A percentile compares a stretch with the other conserved stretches of the same genome.
Evolutionary conservation across 2,113 vertebrate genomes (phyloP).

Genomic region (Dendropsophus ebraccatus): DNA sequence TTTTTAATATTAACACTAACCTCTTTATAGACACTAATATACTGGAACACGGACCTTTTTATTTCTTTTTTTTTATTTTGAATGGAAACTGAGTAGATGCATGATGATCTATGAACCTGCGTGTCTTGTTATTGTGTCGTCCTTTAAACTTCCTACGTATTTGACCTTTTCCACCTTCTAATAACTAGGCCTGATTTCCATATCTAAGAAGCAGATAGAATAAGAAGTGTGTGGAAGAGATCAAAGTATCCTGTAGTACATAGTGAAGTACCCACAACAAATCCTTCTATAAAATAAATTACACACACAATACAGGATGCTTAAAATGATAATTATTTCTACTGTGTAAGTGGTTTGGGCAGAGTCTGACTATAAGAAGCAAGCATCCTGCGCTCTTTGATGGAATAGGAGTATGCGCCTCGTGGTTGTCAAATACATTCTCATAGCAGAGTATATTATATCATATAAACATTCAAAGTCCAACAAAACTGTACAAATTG

Average conservation of each 20-base stretch:
- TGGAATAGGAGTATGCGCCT: background rate
- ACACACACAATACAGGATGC: background rate
- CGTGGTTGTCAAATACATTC: background rate
- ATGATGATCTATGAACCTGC: background rate
- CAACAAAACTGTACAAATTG: too few relatives aligned
- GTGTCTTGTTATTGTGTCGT: background rate
- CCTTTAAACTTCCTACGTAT: background rate
- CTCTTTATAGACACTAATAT: too few relatives aligned
- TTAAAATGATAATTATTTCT: conserved; percentile 2
- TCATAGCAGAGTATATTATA: background rate
- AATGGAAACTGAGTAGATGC: background rate
- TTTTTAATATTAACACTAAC: too few relatives aligned
- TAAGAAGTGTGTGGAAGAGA: conserved; percentile 6
- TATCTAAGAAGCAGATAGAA: conserved; percentile 14
- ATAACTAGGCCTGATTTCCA: conserved; percentile 25
- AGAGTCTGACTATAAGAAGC: background rate
- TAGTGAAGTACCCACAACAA: background rate
- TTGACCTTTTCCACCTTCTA: background rate
- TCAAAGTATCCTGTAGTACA: conserved; percentile 2
- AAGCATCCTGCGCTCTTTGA: background rate
- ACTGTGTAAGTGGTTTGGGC: background rate
- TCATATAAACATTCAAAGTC: background rate
- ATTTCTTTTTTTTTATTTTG: background rate
- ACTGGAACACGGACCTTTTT: too few relatives aligned
- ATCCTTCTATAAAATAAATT: conserved; percentile 12